These are phyloP conservation scores for Actinostola sp. DNA, from an alignment of 92 coral and sea anemone genomes.

Conservation along the genomic window DNA sequence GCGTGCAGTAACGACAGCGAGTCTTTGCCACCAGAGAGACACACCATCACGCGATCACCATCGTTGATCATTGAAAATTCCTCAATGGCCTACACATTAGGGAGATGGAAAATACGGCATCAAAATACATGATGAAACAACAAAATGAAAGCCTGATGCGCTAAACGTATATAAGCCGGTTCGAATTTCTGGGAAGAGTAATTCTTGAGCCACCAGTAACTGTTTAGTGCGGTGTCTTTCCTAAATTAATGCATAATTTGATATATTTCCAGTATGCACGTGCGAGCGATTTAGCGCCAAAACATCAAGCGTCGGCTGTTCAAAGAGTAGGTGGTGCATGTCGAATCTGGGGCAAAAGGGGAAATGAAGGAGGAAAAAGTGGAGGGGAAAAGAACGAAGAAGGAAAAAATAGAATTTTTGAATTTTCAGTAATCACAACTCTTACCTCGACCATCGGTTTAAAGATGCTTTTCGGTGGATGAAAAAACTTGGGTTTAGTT, in stretches of 20 bases:
- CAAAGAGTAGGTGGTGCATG: no score
- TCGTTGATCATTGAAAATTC: constrained; percentile 88
- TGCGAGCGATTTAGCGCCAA: no score
- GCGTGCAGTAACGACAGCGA: constrained; percentile 92
- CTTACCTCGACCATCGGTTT: constrained; percentile 85
- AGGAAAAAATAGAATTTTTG: neutral
- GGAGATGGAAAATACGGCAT: neutral
- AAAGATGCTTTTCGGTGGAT: constrained; percentile 91
- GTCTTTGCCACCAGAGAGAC: constrained; percentile 97
- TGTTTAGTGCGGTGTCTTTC: no score
- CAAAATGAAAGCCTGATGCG: no score
- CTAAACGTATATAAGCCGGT: no score
- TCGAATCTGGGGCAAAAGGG: no score
- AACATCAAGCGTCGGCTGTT: no score
- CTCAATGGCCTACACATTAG: constrained; percentile 79
- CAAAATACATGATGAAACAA: no score
- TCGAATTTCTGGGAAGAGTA: no score
- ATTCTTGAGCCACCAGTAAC: no score
- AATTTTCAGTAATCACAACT: neutral
- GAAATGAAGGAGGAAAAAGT: neutral
- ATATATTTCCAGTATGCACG: no score
- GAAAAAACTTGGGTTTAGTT: constrained; percentile 73
- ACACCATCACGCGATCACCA: constrained; percentile 91
- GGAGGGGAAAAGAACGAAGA: neutral
- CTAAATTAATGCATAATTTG: no score